Base-by-base conservation (phyloP, 2,113 vertebrate species). In the Gopherus flavomarginatus region DNA sequence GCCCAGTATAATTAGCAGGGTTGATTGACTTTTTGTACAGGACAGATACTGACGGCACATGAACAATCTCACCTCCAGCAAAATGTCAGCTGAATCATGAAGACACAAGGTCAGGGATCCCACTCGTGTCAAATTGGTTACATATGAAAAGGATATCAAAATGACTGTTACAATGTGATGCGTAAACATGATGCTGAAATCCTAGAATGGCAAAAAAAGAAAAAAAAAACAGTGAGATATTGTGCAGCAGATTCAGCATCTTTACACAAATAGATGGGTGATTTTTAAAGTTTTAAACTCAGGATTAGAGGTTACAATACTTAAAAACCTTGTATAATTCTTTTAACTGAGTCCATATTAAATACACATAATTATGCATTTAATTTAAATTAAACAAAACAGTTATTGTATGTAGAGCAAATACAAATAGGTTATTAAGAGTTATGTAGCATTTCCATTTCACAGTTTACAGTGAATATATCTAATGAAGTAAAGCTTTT, bases 61-160 rank as follows among this genome's bases (percentile, higher is more conserved):
- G 1, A 84, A 90, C 87, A 88, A n/a, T 88, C 98, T 99, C 98
- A 99, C 99, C 99, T 99, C 99, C 97, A 99, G 98, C 91, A 99
- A 95, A 95, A 99, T 96, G 83, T 99, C 99, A 1, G 99, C 98
- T 19, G 96, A 98, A 53, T 99, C 99, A 4, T 99, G 99, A 95
- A 99, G 99, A 97, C 99, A 99, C 88, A 99, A 98, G 96, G 99
- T 98, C 97, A 99, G 98, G 69, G 99, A 99, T 94, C 99, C 99
- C 88, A 99, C 98, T 93, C 99, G 98, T 82, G 98, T 98, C 99
- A 99, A 99, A 98, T 99, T 99, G 98, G 99, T 99, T 95, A 99
- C 98, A 16, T 99, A 99, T 54, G 99, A 99, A 97, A 99, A 99
- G 87, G 97, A 98, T 97, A 99, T 98, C 98, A 99, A 98, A 82